These are phyloP conservation scores for Martes martes DNA, from an alignment of 2,113 vertebrate genomes.

Conservation along the genomic window DNA sequence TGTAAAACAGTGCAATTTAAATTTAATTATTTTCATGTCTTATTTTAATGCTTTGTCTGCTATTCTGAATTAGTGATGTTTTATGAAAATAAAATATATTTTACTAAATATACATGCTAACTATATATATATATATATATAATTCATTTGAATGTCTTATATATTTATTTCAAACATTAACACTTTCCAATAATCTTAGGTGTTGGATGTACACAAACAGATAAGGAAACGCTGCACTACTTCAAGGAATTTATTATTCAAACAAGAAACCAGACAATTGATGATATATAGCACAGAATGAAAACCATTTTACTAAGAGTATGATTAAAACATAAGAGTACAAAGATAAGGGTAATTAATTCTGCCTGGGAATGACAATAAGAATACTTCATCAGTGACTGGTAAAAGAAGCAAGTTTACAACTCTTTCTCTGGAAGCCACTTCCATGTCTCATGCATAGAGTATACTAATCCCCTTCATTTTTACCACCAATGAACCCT, in stretches of 20 bases:
- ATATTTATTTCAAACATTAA: not conserved
- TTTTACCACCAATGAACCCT: not conserved
- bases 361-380: not conserved
- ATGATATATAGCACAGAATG: not conserved
- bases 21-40: not conserved
- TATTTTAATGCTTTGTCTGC: not conserved
- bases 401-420: not conserved
- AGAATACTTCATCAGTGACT: not conserved
- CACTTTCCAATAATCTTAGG: not conserved
- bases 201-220: not conserved
- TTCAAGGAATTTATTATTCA: not conserved
- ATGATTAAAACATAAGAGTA: not conserved
- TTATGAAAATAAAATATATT: not conserved
- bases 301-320: not conserved
- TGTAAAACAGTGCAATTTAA: not conserved
- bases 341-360: not conserved
- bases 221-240: not conserved
- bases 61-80: not conserved
- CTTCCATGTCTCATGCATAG: not conserved
- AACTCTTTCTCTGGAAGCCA: not conserved
- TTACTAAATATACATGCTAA: not conserved
- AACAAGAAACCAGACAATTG: not conserved
- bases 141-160: not conserved
- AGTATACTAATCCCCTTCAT: not conserved
- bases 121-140: not conserved